Conservation (phyloP, 2,113 vertebrate species). For the Chionomys nivalis region DNA sequence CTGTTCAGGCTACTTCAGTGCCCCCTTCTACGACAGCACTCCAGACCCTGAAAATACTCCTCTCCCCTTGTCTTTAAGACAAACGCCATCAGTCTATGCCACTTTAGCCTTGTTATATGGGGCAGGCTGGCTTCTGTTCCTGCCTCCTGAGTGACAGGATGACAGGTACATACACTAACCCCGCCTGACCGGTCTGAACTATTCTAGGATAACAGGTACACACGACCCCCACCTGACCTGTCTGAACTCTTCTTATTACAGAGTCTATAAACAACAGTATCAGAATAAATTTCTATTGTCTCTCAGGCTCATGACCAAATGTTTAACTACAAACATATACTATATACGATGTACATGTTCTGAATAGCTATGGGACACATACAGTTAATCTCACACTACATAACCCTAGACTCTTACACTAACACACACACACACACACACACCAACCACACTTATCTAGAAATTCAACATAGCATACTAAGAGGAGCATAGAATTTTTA, state of each 20-base stretch:
- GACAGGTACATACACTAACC: neutral
- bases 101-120: neutral
- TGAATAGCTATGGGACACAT: neutral
- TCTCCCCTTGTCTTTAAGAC: neutral
- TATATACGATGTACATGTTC: neutral
- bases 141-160: neutral
- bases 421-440: neutral
- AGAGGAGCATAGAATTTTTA: neutral
- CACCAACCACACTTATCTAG: neutral
- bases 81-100: neutral
- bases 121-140: neutral
- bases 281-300: neutral
- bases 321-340: neutral
- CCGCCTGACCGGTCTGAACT: neutral
- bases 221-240: neutral
- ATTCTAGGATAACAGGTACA: neutral
- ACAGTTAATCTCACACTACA: neutral
- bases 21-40: neutral
- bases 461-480: neutral
- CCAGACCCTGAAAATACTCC: neutral
- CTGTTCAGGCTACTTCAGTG: neutral
- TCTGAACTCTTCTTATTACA: neutral
- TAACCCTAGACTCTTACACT: neutral
- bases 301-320: neutral
- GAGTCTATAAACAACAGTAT: neutral